Base-by-base conservation (phyloP, 2,888 invertebrate species). In the Pemphredon lugubris region DNA sequence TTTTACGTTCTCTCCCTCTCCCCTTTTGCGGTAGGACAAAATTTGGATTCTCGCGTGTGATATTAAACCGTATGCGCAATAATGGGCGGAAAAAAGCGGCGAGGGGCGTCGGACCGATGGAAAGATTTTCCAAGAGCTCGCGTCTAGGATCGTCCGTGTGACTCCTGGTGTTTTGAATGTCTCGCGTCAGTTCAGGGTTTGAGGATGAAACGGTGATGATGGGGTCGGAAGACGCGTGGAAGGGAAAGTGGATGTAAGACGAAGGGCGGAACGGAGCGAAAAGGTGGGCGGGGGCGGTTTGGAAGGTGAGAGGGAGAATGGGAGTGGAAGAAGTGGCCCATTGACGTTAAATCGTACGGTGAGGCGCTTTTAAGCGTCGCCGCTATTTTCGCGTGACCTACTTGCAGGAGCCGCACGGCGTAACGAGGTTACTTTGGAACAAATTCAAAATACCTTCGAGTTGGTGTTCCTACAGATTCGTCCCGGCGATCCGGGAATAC, bases 371-470 rank as follows among this genome's bases (percentile, higher is more conserved):
- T 77, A 79, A 74, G 71, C 75, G 76, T 77, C 75, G 73, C 73
- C 77, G 75, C 77, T 83, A 82, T 85, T 86, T 85, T 82, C 82
- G 81, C 68, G 78, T 79, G 83, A 85, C 85, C 85, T 86, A 86
- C 75, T 84, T 86, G n/a, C 70, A 69, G 58, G 58, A 67, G 60
- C 76, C 77, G 67, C 70, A 68, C 65, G n/a, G n/a, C 69, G 77
- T 86, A 85, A 86, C 84, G 82, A 86, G 83, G 78, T 83, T 83
- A 81, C 82, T 84, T 83, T 83, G 81, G 83, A 82, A 86, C 82
- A 83, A 86, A 86, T 86, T 82, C 79, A 58, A 78, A 82, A 81
- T 75, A 73, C 74, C 77, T 76, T 58, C 67, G 73, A 78, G 60
- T 70, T 61, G 58, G 34, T 50, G 57, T 61, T 70, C 55, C 47